A percentile compares a stretch with the other conserved stretches of the same genome.
Evolutionary conservation across 2,113 vertebrate species (phyloP).

Genomic region (Anguilla rostrata): DNA sequence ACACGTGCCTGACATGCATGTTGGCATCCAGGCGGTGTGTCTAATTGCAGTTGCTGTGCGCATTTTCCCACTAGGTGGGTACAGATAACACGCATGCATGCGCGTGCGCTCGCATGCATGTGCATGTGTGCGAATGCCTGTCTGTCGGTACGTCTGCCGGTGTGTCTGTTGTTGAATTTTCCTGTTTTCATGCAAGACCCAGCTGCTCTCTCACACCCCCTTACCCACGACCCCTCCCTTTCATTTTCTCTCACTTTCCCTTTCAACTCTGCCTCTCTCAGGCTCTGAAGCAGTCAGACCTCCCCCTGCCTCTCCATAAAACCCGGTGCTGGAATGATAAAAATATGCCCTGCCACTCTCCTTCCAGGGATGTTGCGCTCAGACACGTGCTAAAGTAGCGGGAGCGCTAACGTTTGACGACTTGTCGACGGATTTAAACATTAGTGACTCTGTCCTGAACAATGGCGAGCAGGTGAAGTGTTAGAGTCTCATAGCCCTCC

Average conservation of each 20-base stretch:
- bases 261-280: neutral
- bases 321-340: constrained; percentile 9
- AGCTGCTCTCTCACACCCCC: constrained; percentile 36
- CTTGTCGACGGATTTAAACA: neutral
- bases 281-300: constrained; percentile 15
- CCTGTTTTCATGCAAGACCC: constrained; percentile 29
- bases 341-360: neutral
- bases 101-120: constrained; percentile 19
- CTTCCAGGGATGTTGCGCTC: neutral
- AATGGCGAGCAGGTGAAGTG: neutral
- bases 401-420: neutral
- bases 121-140: constrained; percentile 15
- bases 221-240: no score
- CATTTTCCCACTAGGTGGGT: neutral
- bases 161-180: constrained; percentile 22
- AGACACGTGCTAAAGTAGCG: neutral
- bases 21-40: neutral
- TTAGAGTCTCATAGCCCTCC: neutral
- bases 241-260: neutral
- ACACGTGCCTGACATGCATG: neutral
- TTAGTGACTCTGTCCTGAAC: neutral
- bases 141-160: neutral
- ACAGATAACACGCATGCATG: neutral
- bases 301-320: neutral
- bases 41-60: neutral